These are phyloP conservation scores for Daktulosphaira vitifoliae DNA, from an alignment of 1,140 invertebrate species.

Conservation along the genomic window DNA sequence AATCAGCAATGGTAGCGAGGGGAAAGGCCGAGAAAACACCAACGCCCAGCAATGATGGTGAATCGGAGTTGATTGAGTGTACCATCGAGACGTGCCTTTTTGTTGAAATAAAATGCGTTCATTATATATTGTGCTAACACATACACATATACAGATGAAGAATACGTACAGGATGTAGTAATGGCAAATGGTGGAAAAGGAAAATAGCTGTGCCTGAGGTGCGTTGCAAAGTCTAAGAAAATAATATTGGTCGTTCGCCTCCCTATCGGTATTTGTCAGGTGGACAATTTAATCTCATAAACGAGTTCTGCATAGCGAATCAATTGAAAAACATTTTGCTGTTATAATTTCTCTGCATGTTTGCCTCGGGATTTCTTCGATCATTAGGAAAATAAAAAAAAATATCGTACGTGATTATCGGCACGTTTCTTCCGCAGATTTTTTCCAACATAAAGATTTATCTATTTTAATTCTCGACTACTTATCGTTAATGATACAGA, in stretches of 20 bases:
- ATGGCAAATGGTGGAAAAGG: too few relatives aligned
- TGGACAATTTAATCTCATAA: slow-evolving; percentile 30
- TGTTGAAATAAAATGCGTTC: slow-evolving; percentile 34
- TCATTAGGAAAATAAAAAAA: slow-evolving; percentile 5
- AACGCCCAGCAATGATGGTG: slow-evolving; percentile 21
- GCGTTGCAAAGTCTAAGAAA: too few relatives aligned
- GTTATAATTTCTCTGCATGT: slow-evolving; percentile 1
- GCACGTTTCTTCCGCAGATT: too few relatives aligned
- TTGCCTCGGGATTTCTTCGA: slow-evolving; percentile 3
- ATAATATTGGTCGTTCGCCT: too few relatives aligned
- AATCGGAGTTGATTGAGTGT: slow-evolving; percentile 33
- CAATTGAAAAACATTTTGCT: slow-evolving; percentile 1
- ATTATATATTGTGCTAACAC: slow-evolving; percentile 19
- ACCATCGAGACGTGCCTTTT: slow-evolving; percentile 33
- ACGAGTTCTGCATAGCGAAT: slow-evolving; percentile 32
- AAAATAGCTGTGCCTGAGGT: too few relatives aligned
- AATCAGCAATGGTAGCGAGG: slow-evolving; percentile 12
- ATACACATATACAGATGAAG: background rate
- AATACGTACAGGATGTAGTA: background rate
- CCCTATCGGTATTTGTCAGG: background rate
- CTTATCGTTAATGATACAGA: too few relatives aligned
- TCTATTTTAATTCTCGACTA: too few relatives aligned
- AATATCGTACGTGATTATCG: slow-evolving; percentile 21
- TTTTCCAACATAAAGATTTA: too few relatives aligned
- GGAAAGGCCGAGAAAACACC: slow-evolving; percentile 7